Evolutionary conservation across 2,888 invertebrate species (phyloP).

Genomic region (Andricus quercusramuli): DNA sequence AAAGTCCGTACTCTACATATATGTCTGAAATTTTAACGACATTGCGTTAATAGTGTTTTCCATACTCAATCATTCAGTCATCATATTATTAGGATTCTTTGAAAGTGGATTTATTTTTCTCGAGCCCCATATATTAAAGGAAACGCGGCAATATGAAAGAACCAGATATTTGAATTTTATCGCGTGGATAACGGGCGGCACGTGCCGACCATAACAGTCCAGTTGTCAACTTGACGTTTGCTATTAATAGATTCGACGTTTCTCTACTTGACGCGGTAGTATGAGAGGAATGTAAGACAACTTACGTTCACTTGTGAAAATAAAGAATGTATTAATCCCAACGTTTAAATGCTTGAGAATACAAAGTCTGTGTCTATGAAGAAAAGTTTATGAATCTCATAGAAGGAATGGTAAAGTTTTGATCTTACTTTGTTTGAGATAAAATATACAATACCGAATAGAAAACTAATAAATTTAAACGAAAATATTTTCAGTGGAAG

Average conservation of each 20-base stretch:
- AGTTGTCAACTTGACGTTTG: constrained; percentile 28
- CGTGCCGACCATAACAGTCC: not conserved
- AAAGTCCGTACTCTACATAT: not conserved
- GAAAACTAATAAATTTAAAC: no score
- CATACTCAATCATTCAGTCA: not conserved
- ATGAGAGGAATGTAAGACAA: not conserved
- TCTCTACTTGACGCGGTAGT: not conserved
- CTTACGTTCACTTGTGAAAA: not conserved
- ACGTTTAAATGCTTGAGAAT: not conserved
- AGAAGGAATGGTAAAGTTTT: not conserved
- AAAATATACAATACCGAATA: not conserved
- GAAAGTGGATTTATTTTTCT: not conserved
- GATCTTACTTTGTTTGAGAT: not conserved
- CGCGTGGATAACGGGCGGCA: not conserved
- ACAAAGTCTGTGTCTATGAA: no score
- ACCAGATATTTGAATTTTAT: not conserved
- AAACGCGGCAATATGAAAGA: not conserved
- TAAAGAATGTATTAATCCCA: not conserved
- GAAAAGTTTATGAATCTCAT: no score
- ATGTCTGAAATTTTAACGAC: not conserved
- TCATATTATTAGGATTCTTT: not conserved
- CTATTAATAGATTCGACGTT: constrained; percentile 14
- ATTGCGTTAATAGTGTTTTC: not conserved
- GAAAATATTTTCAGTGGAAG: no score
- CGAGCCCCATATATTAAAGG: not conserved